These are phyloP conservation scores for Blennius ocellaris DNA, from an alignment of 2,113 vertebrate genomes.

Conservation along the genomic window DNA sequence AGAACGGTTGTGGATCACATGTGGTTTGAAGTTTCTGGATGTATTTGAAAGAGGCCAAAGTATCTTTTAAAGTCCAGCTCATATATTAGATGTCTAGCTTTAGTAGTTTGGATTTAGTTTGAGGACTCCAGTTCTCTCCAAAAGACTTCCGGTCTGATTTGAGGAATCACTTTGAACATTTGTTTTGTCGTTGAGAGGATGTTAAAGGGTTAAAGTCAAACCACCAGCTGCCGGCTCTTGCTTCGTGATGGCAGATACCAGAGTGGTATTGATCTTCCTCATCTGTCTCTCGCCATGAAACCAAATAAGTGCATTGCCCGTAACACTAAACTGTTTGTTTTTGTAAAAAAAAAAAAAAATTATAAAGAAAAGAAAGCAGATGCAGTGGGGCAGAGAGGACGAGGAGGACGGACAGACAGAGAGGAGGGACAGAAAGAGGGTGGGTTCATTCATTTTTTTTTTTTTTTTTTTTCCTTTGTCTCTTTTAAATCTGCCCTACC, in stretches of 20 bases:
- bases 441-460: not conserved
- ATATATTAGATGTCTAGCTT: too few relatives aligned
- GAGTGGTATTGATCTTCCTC: not conserved
- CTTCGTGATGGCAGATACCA: not conserved
- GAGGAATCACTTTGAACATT: too few relatives aligned
- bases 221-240: not conserved
- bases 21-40: too few relatives aligned
- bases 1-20: too few relatives aligned
- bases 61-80: too few relatives aligned
- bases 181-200: too few relatives aligned
- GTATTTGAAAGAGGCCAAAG: too few relatives aligned
- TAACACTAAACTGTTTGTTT: not conserved
- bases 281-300: not conserved
- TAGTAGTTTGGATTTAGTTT: too few relatives aligned
- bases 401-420: constrained; percentile 44
- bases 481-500: constrained; percentile 85
- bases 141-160: too few relatives aligned
- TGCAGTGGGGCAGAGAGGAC: constrained; percentile 11
- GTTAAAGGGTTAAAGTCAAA: too few relatives aligned
- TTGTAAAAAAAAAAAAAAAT: too few relatives aligned
- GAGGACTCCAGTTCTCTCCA: too few relatives aligned
- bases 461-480: not conserved
- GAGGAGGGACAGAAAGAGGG: constrained; percentile 63
- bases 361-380: constrained; percentile 6
- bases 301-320: not conserved